Percentiles rank a stretch among this genome's conserved stretches.
Conservation (phyloP, 2,888 invertebrate genomes). For the Caenorhabditis macrosperma region DNA sequence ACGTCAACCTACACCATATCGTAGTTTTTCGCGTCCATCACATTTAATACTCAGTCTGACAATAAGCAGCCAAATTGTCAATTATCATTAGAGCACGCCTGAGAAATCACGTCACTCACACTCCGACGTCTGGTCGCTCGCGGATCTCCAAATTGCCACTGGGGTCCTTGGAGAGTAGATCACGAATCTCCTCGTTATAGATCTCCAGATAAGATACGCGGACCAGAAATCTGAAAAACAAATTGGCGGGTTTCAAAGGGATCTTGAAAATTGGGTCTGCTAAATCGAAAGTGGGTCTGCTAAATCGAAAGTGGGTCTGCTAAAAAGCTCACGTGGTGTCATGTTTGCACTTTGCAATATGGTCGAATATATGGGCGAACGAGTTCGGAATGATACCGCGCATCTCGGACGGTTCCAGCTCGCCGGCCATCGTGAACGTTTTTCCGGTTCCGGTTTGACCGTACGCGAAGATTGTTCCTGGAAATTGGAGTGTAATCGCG, state of each 20-base stretch:
- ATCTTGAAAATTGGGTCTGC: too few relatives aligned
- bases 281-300: background rate
- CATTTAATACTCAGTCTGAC: too few relatives aligned
- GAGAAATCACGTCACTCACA: constrained; percentile 82
- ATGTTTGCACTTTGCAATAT: constrained; percentile 93
- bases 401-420: constrained; percentile 89
- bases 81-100: too few relatives aligned
- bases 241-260: background rate
- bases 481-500: too few relatives aligned
- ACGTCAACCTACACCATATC: too few relatives aligned
- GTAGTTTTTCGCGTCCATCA: too few relatives aligned
- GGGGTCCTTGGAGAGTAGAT: constrained; percentile 92
- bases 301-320: background rate
- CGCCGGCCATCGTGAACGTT: constrained; percentile 98
- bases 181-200: constrained; percentile 98
- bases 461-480: constrained; percentile 85
- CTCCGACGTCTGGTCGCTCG: constrained; percentile 95
- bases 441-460: constrained; percentile 93
- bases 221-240: constrained; percentile 88
- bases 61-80: too few relatives aligned
- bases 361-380: constrained; percentile 98
- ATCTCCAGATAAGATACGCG: constrained; percentile 98
- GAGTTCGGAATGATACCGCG: constrained; percentile 98
- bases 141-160: constrained; percentile 81
- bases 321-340: constrained; percentile 89